These are phyloP conservation scores for Melanerpes aurifrons DNA, from an alignment of 2,113 vertebrate species.

Conservation along the genomic window DNA sequence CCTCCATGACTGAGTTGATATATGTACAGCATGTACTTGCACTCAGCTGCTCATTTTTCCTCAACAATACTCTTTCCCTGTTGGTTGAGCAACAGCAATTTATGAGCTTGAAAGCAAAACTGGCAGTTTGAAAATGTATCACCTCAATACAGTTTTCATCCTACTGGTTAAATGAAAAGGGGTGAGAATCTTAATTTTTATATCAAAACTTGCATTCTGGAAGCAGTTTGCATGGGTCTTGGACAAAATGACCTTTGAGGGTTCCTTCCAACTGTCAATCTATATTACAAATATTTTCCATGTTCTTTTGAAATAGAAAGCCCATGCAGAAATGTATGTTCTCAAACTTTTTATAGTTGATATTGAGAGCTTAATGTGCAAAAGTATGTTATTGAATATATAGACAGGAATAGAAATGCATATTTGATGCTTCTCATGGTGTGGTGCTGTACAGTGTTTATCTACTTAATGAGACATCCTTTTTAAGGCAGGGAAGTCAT, in stretches of 20 bases:
- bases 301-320: background rate
- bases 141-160: background rate
- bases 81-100: background rate
- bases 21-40: background rate
- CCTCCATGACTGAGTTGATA: background rate
- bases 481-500: background rate
- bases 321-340: background rate
- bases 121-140: background rate
- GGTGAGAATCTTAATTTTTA: background rate
- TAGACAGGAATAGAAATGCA: accelerated
- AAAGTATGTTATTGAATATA: background rate
- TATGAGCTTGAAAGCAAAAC: background rate
- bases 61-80: background rate
- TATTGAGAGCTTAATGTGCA: background rate
- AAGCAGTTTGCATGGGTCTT: background rate
- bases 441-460: background rate
- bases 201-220: background rate
- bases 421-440: background rate
- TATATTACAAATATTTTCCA: background rate
- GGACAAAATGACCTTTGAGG: background rate
- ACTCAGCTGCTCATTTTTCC: background rate
- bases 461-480: background rate
- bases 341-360: background rate
- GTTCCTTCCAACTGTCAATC: too few species aligned
- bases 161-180: background rate